Conservation (phyloP, 1,140 invertebrate genomes). For the Hesperophylax magnus region DNA sequence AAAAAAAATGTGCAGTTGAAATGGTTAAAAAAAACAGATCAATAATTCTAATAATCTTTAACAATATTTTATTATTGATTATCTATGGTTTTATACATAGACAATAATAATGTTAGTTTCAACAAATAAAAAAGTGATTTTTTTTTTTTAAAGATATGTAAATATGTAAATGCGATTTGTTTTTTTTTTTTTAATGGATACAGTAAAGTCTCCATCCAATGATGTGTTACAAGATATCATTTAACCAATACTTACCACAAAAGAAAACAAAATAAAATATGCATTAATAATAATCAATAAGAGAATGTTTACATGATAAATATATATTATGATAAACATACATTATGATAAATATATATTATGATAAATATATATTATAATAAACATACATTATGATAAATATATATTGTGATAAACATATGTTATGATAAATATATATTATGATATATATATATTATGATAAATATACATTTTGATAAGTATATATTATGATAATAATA, state of each 20-base stretch:
- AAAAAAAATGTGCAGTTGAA: background rate
- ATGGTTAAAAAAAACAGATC: background rate
- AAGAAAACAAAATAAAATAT: conserved; percentile 4
- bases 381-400: too few relatives aligned
- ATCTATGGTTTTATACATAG: background rate
- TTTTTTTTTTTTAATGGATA: background rate
- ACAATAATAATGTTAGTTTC: background rate
- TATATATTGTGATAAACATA: too few relatives aligned
- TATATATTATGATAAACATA: background rate
- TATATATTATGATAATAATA: too few relatives aligned
- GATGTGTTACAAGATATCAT: background rate
- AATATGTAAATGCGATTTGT: background rate
- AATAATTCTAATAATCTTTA: background rate
- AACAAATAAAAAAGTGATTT: background rate
- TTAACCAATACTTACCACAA: conserved; percentile 3
- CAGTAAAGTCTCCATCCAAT: too few relatives aligned
- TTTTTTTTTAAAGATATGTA: background rate
- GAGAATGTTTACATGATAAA: background rate
- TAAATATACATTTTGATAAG: too few relatives aligned
- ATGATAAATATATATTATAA: too few relatives aligned
- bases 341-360: too few relatives aligned
- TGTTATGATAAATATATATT: too few relatives aligned
- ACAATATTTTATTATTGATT: background rate
- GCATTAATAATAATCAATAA: conserved; percentile 19
- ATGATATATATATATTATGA: too few relatives aligned